Evolutionary conservation across 2,113 vertebrate genomes (phyloP).

Genomic region (Eretmochelys imbricata): DNA sequence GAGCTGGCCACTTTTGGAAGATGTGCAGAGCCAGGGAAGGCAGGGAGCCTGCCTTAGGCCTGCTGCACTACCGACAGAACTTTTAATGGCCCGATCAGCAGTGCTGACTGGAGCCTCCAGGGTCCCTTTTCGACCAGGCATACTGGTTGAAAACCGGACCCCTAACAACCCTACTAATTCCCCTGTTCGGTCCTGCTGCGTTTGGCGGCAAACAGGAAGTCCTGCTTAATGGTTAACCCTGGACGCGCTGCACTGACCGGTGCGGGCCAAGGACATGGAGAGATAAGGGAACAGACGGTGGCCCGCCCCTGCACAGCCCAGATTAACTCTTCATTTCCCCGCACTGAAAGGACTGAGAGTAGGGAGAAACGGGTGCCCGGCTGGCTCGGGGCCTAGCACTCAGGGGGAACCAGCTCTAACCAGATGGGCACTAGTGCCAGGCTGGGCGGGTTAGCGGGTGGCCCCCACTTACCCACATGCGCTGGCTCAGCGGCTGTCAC

Average conservation of each 20-base stretch:
- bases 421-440: accelerated
- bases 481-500: not conserved
- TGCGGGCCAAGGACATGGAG: slow-evolving; percentile 27
- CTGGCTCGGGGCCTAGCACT: not conserved
- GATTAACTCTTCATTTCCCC: not conserved
- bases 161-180: too few relatives aligned
- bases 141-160: too few relatives aligned
- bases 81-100: too few relatives aligned
- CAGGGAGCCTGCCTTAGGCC: too few relatives aligned
- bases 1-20: too few relatives aligned
- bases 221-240: slow-evolving; percentile 16
- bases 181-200: not conserved
- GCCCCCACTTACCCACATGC: not conserved
- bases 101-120: too few relatives aligned
- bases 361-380: not conserved
- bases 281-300: slow-evolving; percentile 38
- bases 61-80: too few relatives aligned
- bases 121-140: too few relatives aligned
- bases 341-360: not conserved
- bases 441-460: not conserved
- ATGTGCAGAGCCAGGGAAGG: too few relatives aligned
- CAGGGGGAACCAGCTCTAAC: not conserved
- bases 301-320: not conserved
- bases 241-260: not conserved
- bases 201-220: slow-evolving; percentile 28